Evolutionary conservation across 2,888 invertebrate species (phyloP), one percentile per base, ranked within the genome.

Genomic region (Panorpa germanica): DNA sequence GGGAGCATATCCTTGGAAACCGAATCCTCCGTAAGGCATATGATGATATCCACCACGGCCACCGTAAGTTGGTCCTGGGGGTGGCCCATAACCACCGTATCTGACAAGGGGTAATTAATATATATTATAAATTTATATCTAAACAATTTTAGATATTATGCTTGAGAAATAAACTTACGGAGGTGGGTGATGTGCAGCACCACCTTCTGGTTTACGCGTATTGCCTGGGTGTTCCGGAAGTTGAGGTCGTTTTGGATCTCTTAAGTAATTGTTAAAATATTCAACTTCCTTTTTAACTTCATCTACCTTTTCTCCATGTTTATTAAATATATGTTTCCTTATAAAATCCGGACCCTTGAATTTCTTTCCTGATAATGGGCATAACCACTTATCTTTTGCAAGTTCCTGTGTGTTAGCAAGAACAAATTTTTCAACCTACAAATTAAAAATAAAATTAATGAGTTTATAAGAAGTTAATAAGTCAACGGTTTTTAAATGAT

Each of bases 271-370:
- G 57, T 98, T 98, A 60, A 95, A 98, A 55, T 90, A 98, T 44
- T 86, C 72, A 33, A 93, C 95, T 60, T 96, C 95, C 45, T 88
- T 85, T 39, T 83, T 82, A 2, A 95, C 95, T 56, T 96, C 95
- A 21, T 95, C 88, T 24, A 98, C 77, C 57, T 95, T 96, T 46
- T 98, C 96, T 0, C 56, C 76, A 47, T 98, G 96, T 48, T 98
- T 98, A 52, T 95, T 95, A 48, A 88, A 82, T 39, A 98, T 91
- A 51, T 98, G 98, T 50, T 98, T 99, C 35, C 90, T 72, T 17
- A 98, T 93, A 55, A 95, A 98, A 51, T 98, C 96, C 0, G 96
- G 95, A 0, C 96, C 80, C 52, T 96, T 98, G 57, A 98, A 98
- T 52, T 98, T 98, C 53, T 98, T 98, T 2, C 96, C 96, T 32